phyloP scores from a whole-genome alignment of 2,797 vertebrate genomes.

The Scolopax rusticola region DNA sequence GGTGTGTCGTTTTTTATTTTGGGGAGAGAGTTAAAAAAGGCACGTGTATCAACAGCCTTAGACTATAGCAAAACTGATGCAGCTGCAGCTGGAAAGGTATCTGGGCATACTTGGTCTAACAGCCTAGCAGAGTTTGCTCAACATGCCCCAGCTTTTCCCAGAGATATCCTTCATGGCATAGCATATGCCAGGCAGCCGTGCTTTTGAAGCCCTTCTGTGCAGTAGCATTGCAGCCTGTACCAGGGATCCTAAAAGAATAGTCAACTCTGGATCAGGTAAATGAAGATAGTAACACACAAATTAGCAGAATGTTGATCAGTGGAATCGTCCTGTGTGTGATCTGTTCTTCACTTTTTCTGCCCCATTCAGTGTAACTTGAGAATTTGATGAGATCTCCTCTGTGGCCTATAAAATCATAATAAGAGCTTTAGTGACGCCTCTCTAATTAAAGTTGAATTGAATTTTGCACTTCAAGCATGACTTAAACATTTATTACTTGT shows the following conservation, averaged over 20 bases:
- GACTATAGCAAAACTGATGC: background rate
- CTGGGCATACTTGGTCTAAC: background rate
- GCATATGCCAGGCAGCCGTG: background rate
- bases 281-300: background rate
- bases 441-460: constrained; percentile 48
- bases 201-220: background rate
- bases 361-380: background rate
- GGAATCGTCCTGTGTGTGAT: background rate
- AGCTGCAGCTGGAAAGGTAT: background rate
- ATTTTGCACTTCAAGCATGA: constrained; percentile 43
- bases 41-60: background rate
- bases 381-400: constrained; percentile 38
- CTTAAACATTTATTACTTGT: constrained; percentile 35
- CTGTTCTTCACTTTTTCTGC: background rate
- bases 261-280: background rate
- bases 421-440: constrained; percentile 45
- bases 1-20: background rate
- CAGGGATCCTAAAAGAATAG: background rate
- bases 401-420: constrained; percentile 52
- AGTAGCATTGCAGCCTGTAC: background rate
- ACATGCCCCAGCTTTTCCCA: background rate
- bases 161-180: background rate
- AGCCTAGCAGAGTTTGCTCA: background rate
- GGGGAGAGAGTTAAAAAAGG: background rate
- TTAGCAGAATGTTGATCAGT: background rate